Evolutionary conservation across 2,113 vertebrate species (phyloP).

Genomic region (Notechis scutatus): DNA sequence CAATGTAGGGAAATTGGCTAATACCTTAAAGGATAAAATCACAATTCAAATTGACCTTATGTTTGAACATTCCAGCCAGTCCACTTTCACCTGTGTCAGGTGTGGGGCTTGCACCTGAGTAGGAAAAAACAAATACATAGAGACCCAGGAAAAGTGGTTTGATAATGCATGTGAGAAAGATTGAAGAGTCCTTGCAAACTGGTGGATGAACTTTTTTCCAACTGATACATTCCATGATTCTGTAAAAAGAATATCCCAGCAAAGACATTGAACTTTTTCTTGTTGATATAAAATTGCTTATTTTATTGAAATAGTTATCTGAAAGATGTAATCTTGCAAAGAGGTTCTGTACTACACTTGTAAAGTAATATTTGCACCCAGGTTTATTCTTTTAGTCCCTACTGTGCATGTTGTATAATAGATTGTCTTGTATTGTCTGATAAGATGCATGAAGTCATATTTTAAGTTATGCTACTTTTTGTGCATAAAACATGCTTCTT

Average conservation of each 20-base stretch:
- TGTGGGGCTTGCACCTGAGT: background rate
- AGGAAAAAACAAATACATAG: background rate
- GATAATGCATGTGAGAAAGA: background rate
- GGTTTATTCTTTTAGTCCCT: background rate
- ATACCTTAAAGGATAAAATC: background rate
- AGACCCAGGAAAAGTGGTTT: background rate
- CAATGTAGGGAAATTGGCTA: background rate
- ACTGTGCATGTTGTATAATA: background rate
- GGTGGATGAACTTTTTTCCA: background rate
- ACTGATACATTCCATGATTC: background rate
- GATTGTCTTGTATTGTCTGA: background rate
- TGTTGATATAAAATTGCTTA: background rate
- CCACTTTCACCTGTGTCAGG: background rate
- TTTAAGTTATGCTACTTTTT: no score
- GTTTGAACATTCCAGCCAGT: background rate
- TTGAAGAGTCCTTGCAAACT: background rate
- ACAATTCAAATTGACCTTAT: background rate
- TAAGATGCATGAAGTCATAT: background rate
- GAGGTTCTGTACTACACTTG: background rate
- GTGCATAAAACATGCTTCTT: background rate
- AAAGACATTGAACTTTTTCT: background rate
- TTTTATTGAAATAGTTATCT: background rate
- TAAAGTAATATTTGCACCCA: background rate
- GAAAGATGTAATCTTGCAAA: background rate
- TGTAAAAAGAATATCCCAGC: background rate